Percentiles rank a stretch among this genome's conserved stretches.
Conservation (phyloP, 2,888 invertebrate species). For the Cryptocheilus praepositus region DNA sequence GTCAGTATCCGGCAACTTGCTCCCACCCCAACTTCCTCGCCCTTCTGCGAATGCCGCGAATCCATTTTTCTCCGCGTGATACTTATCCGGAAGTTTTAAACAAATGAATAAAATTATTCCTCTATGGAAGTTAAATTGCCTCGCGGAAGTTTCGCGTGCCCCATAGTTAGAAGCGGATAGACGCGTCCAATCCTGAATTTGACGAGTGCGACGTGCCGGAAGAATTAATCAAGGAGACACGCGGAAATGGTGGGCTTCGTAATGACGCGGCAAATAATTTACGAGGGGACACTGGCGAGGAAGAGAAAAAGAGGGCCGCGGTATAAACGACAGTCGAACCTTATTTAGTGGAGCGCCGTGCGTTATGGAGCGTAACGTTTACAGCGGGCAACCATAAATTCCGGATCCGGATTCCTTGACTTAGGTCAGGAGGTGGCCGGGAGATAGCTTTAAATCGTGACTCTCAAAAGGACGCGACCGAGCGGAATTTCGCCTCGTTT, state of each 20-base stretch:
- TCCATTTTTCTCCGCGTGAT: constrained; percentile 36
- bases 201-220: too few relatives aligned
- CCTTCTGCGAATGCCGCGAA: constrained; percentile 6
- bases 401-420: constrained; percentile 24
- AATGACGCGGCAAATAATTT: too few relatives aligned
- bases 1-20: constrained; percentile 40
- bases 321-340: constrained; percentile 33
- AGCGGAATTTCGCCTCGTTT: too few relatives aligned
- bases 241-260: too few relatives aligned
- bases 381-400: constrained; percentile 12
- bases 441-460: neutral
- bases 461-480: too few relatives aligned
- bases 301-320: constrained; percentile 38
- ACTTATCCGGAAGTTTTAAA: constrained; percentile 47
- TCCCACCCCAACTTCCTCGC: neutral
- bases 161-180: constrained; percentile 29
- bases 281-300: too few relatives aligned
- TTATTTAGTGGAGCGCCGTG: constrained; percentile 35
- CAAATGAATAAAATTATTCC: constrained; percentile 58
- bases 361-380: too few relatives aligned
- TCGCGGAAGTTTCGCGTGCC: constrained; percentile 38
- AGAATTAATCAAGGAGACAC: too few relatives aligned
- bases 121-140: constrained; percentile 57
- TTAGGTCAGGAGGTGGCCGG: constrained; percentile 8
- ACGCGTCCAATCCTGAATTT: too few relatives aligned